Evolutionary conservation across 2,113 vertebrate genomes (phyloP).

Genomic region (Melanostigma gelatinosum): DNA sequence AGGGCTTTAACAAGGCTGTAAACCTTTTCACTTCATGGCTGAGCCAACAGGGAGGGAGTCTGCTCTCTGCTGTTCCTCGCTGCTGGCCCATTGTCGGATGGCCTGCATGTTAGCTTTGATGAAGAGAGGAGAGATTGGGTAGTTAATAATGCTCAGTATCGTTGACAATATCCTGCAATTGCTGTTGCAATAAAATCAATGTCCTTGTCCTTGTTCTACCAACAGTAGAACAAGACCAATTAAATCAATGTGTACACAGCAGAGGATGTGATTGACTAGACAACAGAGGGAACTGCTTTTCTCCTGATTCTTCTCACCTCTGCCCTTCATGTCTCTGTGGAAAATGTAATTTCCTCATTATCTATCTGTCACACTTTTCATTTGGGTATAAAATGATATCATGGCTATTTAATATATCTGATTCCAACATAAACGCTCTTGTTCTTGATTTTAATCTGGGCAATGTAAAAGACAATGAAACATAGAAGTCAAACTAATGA

Average conservation of each 20-base stretch:
- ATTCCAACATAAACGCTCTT: neutral
- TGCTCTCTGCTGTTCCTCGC: neutral
- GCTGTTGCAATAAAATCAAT: neutral
- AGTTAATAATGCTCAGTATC: neutral
- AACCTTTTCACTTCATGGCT: neutral
- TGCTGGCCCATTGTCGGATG: conserved; percentile 1
- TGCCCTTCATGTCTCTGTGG: neutral
- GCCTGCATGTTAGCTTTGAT: conserved; percentile 36
- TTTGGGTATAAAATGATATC: neutral
- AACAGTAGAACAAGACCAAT: neutral
- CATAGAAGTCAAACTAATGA: neutral
- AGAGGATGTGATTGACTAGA: neutral
- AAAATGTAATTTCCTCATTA: conserved; percentile 10
- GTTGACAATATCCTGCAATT: neutral
- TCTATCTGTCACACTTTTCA: neutral
- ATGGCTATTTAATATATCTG: neutral
- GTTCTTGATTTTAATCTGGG: neutral
- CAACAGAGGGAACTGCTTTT: neutral
- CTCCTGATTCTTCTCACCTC: neutral
- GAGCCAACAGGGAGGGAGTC: neutral
- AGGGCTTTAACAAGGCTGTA: conserved; percentile 37
- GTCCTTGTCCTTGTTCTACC: no score
- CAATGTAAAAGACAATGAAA: neutral
- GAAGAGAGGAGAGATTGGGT: neutral
- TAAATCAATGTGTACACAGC: conserved; percentile 8